Evolutionary conservation across 2,888 invertebrate species (phyloP), one percentile per base, ranked within the genome.

Genomic region (Acronicta aceris): DNA sequence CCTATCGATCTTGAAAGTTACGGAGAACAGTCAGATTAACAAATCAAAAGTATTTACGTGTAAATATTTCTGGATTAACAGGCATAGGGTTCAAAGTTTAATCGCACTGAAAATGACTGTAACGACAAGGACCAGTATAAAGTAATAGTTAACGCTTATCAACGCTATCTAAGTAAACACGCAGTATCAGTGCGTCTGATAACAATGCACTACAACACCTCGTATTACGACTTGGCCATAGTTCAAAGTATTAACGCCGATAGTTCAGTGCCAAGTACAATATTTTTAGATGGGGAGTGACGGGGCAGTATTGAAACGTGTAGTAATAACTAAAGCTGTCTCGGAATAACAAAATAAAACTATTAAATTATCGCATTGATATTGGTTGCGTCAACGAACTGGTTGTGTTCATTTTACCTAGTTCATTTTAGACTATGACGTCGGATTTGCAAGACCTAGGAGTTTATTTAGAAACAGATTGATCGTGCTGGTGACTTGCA

Each of bases 231-330:
- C 67, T 92, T 93, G 92, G 93, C 91, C 78, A 78, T 81, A 85
- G 85, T 88, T 92, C 92, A 92, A 90, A 92, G 87, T 86, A 89
- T 87, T 85, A 89, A 86, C 87, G 89, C 85, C 88, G 87, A 83
- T 85, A 85, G 84, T 88, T 87, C 86, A 86, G 89, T 92, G 93
- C 93, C 92, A 93, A 92, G 89, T 87, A 88, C 86, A 90, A 90
- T 92, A 93, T 92, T 89, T 93, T 90, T 90, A 90, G 90, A 86
- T 77, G 81, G 74, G 63, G 81, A 82, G 85, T 89, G 90, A 90
- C 87, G 84, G 65, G 63, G 86, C 86, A 85, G 74, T 84, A 89
- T 86, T 81, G 79, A 67, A 74, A 76, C 61, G 79, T 81, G 83
- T 78, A 85, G 85, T 82, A n/a, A n/a, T n/a, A 82, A 78, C 81